Evolutionary conservation across 2,888 invertebrate genomes (phyloP), one percentile per base, ranked within the genome.

Genomic region (Omphaloscelis lunosa): DNA sequence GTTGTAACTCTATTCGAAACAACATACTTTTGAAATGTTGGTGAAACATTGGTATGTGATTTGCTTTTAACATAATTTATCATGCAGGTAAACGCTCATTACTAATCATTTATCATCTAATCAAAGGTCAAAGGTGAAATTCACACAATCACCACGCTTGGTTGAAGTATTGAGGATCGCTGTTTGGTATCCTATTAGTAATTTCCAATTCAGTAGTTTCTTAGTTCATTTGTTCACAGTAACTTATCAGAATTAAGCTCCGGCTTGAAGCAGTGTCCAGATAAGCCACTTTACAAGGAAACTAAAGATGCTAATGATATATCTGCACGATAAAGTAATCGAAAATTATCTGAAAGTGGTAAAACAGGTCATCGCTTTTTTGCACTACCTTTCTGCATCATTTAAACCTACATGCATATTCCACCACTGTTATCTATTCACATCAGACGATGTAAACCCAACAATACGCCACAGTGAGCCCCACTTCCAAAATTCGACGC

Each of bases 401-500:
- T 23, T n/a, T 23, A 45, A 27, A 70, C n/a, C 45, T n/a, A 27
- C 11, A 7, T 20, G 41, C 17, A 75, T 58, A 71, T 23, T 20
- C n/a, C 11, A 56, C n/a, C 41, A 78, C 4, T 45, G 65, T 72
- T 34, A 59, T 29, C 62, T 51, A 58, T 71, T 71, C 27, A 78
- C 66, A 76, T 80, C 62, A 61, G 29, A 71, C 23, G 41, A 63
- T 41, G 34, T 63, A 34, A 59, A 11, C 15, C 45, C 72, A 65
- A 74, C 63, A 75, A 75, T 66, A 53, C 59, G 29, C 53, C 20
- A 51, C n/a, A 65, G 53, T 56, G 72, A 53, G 39, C 65, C 73
- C 29, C 61, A 66, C 48, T 77, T 79, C 56, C 70, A 66, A 66
- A 85, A 82, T 74, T 67, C 75, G 56, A 78, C 80, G 80, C 72